A percentile compares a stretch with the other conserved stretches of the same genome.
These are phyloP conservation scores for Habropoda laboriosa DNA, from an alignment of 1,140 invertebrate genomes.

Conservation along the genomic window DNA sequence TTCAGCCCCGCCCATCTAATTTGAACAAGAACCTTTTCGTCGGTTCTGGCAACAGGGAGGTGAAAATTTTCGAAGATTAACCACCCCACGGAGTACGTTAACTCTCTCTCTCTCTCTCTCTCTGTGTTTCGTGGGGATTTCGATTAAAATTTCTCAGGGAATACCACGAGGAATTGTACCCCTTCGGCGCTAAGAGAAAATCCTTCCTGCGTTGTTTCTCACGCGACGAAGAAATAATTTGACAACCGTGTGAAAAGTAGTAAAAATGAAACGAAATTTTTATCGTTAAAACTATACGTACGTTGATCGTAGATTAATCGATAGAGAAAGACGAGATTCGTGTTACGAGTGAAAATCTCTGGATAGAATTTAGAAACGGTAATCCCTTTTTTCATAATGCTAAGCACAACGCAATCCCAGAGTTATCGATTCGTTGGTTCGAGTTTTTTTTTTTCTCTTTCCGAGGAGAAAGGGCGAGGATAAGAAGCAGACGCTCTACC, in stretches of 20 bases:
- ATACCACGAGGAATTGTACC: neutral
- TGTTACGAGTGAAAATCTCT: neutral
- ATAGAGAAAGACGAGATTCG: too few relatives aligned
- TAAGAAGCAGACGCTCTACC: neutral
- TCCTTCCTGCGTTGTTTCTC: neutral
- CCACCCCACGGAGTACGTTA: neutral
- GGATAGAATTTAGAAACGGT: neutral
- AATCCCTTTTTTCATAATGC: too few relatives aligned
- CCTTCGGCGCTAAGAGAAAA: neutral
- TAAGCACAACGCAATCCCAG: neutral
- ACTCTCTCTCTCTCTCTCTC: too few relatives aligned
- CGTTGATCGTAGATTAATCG: neutral
- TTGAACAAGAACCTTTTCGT: slow-evolving; percentile 60
- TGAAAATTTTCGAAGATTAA: slow-evolving; percentile 27
- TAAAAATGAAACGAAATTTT: neutral
- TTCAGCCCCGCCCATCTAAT: slow-evolving; percentile 70
- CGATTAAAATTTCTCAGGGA: neutral
- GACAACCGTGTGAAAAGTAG: too few relatives aligned
- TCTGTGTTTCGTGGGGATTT: neutral
- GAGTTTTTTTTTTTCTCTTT: neutral
- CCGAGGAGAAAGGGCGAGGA: neutral
- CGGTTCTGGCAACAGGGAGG: neutral
- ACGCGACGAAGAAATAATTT: neutral
- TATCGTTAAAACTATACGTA: neutral
- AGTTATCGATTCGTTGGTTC: slow-evolving; percentile 7